A percentile compares a stretch with the other conserved stretches of the same genome.
phyloP scores from a whole-genome alignment of 2,113 vertebrate genomes.

The Zapornia atra region DNA sequence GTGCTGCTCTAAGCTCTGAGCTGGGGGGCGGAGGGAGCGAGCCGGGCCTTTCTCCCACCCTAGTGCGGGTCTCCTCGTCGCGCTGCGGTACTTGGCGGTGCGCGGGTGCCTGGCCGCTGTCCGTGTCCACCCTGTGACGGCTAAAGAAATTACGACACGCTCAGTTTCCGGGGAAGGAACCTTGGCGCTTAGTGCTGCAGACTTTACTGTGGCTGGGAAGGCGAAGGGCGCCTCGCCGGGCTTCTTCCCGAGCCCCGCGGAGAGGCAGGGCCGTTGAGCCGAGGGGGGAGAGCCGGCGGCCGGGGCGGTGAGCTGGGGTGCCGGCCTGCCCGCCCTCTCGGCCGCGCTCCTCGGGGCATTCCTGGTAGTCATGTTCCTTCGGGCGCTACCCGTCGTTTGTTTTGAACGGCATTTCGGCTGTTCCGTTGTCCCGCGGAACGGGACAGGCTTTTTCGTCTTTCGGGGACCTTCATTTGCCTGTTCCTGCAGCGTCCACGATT shows the following conservation, averaged over 20 bases:
- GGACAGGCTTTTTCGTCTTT: too few species aligned
- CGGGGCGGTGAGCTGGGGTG: not conserved
- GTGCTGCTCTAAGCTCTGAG: not conserved
- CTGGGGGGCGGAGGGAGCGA: rapidly evolving
- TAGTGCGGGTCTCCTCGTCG: too few species aligned
- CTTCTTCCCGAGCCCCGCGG: too few species aligned
- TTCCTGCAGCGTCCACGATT: rapidly evolving
- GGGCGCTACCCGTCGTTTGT: not conserved
- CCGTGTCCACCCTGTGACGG: not conserved
- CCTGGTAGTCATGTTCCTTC: not conserved
- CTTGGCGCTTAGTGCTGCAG: rapidly evolving
- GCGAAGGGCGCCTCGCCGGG: not conserved
- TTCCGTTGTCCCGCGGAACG: not conserved
- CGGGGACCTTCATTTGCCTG: rapidly evolving
- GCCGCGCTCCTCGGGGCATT: not conserved
- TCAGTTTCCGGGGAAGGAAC: rapidly evolving
- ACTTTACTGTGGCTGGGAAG: not conserved
- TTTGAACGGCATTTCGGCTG: not conserved
- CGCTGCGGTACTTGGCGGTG: not conserved
- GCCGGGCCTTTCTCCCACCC: too few species aligned
- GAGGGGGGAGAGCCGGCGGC: not conserved
- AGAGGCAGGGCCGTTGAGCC: not conserved
- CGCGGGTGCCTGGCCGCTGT: not conserved
- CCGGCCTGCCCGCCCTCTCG: not conserved
- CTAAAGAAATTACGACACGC: rapidly evolving